Percentiles rank a stretch among this genome's conserved stretches.
phyloP scores from a whole-genome alignment of 2,888 invertebrate genomes.

The Orthosia gothica region DNA sequence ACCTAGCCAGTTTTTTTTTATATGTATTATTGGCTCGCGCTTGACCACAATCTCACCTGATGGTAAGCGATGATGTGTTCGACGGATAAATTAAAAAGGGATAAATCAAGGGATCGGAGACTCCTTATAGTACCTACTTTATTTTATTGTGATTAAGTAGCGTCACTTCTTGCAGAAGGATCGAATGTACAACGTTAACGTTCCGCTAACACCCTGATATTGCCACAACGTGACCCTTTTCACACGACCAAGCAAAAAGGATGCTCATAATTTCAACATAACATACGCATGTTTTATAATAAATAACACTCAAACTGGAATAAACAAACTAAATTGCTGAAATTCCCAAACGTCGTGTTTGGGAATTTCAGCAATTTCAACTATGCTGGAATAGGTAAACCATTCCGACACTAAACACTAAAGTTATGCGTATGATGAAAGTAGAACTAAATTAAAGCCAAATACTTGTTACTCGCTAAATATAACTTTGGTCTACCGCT shows the following conservation, averaged over 20 bases:
- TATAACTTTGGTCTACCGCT: not conserved
- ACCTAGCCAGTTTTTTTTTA: too few relatives aligned
- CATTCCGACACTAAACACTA: slow-evolving; percentile 22
- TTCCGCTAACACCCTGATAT: slow-evolving; percentile 4
- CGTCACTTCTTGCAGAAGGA: not conserved
- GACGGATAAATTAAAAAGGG: fast-evolving
- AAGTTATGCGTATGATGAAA: slow-evolving; percentile 32
- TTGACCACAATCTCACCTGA: too few relatives aligned
- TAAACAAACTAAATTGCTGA: slow-evolving; percentile 38
- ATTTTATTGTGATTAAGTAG: not conserved
- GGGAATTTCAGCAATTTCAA: slow-evolving; percentile 40
- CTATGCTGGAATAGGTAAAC: slow-evolving; percentile 21
- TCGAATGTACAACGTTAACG: not conserved
- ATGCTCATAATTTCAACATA: slow-evolving; percentile 24
- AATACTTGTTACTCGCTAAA: not conserved
- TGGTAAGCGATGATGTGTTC: too few relatives aligned
- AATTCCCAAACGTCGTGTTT: slow-evolving; percentile 53
- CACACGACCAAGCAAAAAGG: slow-evolving; percentile 15
- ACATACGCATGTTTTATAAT: slow-evolving; percentile 16
- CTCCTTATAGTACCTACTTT: not conserved
- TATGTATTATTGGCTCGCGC: too few relatives aligned
- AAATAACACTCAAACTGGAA: slow-evolving; percentile 37
- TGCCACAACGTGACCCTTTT: slow-evolving; percentile 12
- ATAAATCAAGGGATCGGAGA: too few relatives aligned
- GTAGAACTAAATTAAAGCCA: slow-evolving; percentile 10